A percentile compares a stretch with the other conserved stretches of the same genome.
These are phyloP conservation scores for Sialis lutaria DNA, from an alignment of 2,888 invertebrate genomes.

Conservation along the genomic window DNA sequence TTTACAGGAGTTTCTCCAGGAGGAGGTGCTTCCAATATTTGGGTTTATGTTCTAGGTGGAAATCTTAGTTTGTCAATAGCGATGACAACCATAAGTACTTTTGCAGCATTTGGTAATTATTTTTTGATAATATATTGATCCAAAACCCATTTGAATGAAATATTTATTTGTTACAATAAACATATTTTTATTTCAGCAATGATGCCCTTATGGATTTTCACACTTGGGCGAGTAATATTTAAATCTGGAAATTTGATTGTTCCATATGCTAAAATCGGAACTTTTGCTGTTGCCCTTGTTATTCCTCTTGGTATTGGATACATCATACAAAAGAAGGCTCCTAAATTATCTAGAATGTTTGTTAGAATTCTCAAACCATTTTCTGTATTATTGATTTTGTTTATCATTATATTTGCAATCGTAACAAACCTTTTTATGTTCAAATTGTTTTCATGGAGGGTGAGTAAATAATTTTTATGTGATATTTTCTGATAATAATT, in stretches of 20 bases:
- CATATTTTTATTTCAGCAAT: conserved; percentile 34
- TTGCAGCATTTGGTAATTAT: conserved; percentile 60
- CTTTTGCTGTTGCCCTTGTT: conserved; percentile 55
- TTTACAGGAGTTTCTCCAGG: conserved; percentile 80
- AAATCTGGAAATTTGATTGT: conserved; percentile 49
- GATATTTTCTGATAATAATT: background rate
- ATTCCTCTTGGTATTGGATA: conserved; percentile 58
- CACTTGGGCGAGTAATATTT: conserved; percentile 62
- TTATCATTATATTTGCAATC: conserved; percentile 74
- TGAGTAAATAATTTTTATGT: conserved; percentile 23
- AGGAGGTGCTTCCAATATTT: conserved; percentile 95
- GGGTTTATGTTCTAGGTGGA: conserved; percentile 81
- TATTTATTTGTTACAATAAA: too few relatives aligned
- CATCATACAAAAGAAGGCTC: conserved; percentile 46
- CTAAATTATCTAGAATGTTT: conserved; percentile 48
- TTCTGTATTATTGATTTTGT: conserved; percentile 58
- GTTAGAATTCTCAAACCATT: conserved; percentile 72
- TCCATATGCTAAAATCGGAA: conserved; percentile 61
- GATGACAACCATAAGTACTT: conserved; percentile 84
- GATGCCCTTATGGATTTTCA: conserved; percentile 85
- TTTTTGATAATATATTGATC: background rate
- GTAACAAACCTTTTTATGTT: conserved; percentile 82
- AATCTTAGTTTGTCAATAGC: conserved; percentile 87
- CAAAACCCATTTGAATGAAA: too few relatives aligned
- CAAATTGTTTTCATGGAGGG: conserved; percentile 73